Evolutionary conservation across 2,888 invertebrate genomes (phyloP).

Genomic region (Carabus problematicus): DNA sequence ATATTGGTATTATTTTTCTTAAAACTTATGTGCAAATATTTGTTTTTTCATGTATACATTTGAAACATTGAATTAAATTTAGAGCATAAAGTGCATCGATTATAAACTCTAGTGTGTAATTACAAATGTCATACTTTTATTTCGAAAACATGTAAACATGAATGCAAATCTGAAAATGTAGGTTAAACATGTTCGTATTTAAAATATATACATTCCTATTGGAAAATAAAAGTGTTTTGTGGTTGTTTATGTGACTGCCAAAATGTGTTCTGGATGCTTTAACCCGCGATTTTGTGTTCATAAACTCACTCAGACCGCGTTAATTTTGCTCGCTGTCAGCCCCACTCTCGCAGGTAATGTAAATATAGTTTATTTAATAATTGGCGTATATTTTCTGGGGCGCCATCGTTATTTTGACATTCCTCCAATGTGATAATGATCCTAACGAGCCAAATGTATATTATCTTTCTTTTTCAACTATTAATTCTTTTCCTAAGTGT

Average conservation of each 20-base stretch:
- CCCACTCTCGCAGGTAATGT: slow-evolving; percentile 38
- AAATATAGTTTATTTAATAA: slow-evolving; percentile 35
- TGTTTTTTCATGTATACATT: no score
- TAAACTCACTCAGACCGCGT: slow-evolving; percentile 34
- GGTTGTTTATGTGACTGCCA: slow-evolving; percentile 33
- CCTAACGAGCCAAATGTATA: no score
- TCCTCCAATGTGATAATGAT: no score
- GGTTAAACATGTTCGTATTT: slow-evolving; percentile 30
- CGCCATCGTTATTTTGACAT: neutral
- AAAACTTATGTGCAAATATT: no score
- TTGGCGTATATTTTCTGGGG: slow-evolving; percentile 18
- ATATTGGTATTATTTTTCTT: neutral
- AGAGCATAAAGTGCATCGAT: neutral
- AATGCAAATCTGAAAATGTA: slow-evolving; percentile 15
- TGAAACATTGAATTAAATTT: neutral
- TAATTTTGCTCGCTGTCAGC: slow-evolving; percentile 37
- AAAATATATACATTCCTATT: slow-evolving; percentile 33
- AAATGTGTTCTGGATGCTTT: slow-evolving; percentile 36
- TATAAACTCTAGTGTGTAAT: no score
- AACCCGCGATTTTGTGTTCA: slow-evolving; percentile 33
- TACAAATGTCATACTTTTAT: no score
- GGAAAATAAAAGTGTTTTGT: slow-evolving; percentile 36
- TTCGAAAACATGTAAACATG: slow-evolving; percentile 13
- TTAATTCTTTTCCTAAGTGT: no score
- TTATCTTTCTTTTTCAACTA: no score